Percentiles rank a stretch among this genome's conserved stretches.
phyloP scores from a whole-genome alignment of 2,113 vertebrate species.

The Electrona antarctica region DNA sequence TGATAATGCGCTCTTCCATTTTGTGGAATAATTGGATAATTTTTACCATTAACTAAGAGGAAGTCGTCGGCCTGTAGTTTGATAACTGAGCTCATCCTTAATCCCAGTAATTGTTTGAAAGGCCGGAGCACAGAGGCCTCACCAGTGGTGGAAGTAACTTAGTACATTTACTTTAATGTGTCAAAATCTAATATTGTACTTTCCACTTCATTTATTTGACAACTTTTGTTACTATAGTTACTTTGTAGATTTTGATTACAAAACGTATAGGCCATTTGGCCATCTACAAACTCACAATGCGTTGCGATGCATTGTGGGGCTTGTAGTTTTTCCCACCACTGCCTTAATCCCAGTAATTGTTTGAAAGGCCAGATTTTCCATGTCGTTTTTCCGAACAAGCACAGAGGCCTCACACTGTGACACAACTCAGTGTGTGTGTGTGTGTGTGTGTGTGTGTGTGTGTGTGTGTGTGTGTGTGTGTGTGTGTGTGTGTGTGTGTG shows the following conservation, averaged over 20 bases:
- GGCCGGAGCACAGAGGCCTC: slow-evolving; percentile 38
- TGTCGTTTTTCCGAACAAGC: slow-evolving; percentile 65
- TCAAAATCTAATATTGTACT: no score
- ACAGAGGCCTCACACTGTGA: not conserved
- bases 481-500: no score
- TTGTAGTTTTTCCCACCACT: no score
- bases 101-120: slow-evolving; percentile 73
- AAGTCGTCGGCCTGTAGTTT: slow-evolving; percentile 53
- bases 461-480: not conserved
- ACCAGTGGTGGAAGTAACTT: no score
- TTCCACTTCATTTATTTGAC: no score
- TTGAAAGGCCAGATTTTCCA: slow-evolving; percentile 69
- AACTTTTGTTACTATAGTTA: no score
- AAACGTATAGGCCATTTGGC: no score
- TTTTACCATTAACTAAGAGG: slow-evolving; percentile 55
- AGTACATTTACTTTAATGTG: no score
- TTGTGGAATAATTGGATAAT: slow-evolving; percentile 54
- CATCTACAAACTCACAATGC: no score
- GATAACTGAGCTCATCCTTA: slow-evolving; percentile 69
- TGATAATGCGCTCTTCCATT: slow-evolving; percentile 37
- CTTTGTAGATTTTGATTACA: no score
- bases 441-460: slow-evolving; percentile 16
- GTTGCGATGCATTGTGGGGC: no score
- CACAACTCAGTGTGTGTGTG: slow-evolving; percentile 13
- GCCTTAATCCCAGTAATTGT: slow-evolving; percentile 70